phyloP scores from a whole-genome alignment of 2,888 invertebrate genomes.

The Pachycephus smyrnensis region DNA sequence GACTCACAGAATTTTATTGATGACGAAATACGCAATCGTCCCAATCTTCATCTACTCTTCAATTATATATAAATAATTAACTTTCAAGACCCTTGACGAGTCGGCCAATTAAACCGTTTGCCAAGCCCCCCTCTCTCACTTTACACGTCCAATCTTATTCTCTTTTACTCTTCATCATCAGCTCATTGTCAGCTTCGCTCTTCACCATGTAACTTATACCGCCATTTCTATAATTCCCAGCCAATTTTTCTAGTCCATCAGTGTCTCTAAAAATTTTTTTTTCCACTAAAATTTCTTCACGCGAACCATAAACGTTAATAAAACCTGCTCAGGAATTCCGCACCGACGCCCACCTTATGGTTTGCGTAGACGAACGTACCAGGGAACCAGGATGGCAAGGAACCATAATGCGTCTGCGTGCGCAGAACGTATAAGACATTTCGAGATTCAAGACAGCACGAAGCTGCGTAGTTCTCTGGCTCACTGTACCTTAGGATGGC shows the following conservation, averaged over 20 bases:
- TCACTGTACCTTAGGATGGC: not conserved
- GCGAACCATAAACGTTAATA: no score
- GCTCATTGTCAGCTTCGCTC: no score
- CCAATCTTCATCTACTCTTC: conserved; percentile 44
- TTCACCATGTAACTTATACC: not conserved
- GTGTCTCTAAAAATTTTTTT: not conserved
- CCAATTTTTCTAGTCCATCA: not conserved
- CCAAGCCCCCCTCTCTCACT: not conserved
- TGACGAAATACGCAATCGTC: conserved; percentile 51
- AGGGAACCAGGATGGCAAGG: not conserved
- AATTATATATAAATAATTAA: conserved; percentile 54
- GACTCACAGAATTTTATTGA: conserved; percentile 47
- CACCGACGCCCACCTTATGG: not conserved
- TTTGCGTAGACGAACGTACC: not conserved
- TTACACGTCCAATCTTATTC: not conserved
- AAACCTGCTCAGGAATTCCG: not conserved
- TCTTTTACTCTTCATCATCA: not conserved
- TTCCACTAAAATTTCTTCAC: not conserved
- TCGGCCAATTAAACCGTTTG: conserved; percentile 19
- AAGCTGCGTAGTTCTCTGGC: not conserved
- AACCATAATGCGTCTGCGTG: not conserved
- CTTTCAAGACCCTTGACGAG: conserved; percentile 20
- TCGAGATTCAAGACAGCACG: not conserved
- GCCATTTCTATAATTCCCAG: not conserved
- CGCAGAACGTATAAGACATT: not conserved